Evolutionary conservation across 2,797 vertebrate genomes (phyloP), one percentile per base, ranked within the genome.

Genomic region (Chrosomus eos): DNA sequence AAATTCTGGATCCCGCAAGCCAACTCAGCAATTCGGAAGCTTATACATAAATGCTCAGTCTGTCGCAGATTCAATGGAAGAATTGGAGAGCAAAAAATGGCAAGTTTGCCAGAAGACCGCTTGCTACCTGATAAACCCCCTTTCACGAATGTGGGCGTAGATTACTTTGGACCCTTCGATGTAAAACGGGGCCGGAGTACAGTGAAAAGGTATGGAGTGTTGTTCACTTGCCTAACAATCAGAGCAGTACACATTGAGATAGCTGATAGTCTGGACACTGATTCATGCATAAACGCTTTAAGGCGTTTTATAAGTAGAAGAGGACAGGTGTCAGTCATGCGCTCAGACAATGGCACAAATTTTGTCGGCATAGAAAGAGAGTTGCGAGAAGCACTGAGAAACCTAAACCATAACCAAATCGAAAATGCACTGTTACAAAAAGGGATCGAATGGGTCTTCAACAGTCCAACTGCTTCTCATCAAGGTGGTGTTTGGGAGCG

Each of bases 181-280:
- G 38, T 40, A 40, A 40, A 40, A 40, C 38, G 8, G 8, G 8
- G 38, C 38, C 38, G 38, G 38, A 10, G 0, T 9, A 40, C 8
- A 9, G 38, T 40, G 8, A 40, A 40, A 40, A 40, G 8, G 38
- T 40, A 40, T 40, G 38, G 38, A 40, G 71, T 81, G n/a, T 6
- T 81, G 31, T 81, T 81, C 38, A 81, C 60, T 18, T 86, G 78
- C 31, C 60, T 81, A 8, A 33, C 84, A 28, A 75, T 51, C 4
- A 66, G 84, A 75, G 84, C 79, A 18, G 62, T 86, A 33, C 83
- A 85, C 40, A 60, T 85, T 16, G 76, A 85, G 21, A 18, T 80
- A 23, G 75, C 53, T 9, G 36, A 71, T 23, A 33, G 66, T 43
- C 43, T 85, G 53, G 55, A 85, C 67, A 80, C 83, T 19, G 75